Conservation (phyloP, 2,888 invertebrate species). For the Malachius bipustulatus region DNA sequence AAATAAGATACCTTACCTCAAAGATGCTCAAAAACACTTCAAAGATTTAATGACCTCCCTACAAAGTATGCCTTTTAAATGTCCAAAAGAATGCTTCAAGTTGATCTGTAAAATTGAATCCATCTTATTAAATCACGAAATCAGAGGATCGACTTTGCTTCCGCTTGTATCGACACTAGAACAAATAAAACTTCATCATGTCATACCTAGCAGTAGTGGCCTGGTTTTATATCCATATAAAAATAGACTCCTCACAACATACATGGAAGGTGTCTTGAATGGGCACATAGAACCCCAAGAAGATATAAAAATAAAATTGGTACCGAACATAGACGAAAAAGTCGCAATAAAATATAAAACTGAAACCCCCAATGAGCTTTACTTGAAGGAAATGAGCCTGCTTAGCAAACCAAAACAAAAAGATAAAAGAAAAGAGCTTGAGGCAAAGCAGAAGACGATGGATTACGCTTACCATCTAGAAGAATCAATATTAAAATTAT, state of each 20-base stretch:
- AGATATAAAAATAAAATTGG: conserved; percentile 18
- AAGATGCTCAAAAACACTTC: conserved; percentile 21
- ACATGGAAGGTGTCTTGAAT: conserved; percentile 26
- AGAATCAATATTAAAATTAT: conserved; percentile 23
- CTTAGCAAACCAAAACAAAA: conserved; percentile 15
- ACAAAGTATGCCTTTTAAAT: too few relatives aligned
- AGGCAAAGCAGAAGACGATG: conserved; percentile 24
- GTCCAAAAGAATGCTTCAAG: conserved; percentile 19
- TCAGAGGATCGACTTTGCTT: conserved; percentile 26
- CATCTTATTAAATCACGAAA: conserved; percentile 25
- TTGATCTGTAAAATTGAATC: conserved; percentile 24
- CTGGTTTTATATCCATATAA: too few relatives aligned
- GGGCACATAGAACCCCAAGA: conserved; percentile 16
- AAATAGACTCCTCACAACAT: conserved; percentile 14
- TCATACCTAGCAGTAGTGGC: conserved; percentile 15
- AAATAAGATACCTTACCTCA: conserved; percentile 16
- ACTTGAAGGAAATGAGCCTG: conserved; percentile 15
- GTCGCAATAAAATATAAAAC: conserved; percentile 11
- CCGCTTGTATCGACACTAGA: conserved; percentile 22
- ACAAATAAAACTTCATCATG: conserved; percentile 21
- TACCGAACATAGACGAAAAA: conserved; percentile 16
- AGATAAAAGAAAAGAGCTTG: conserved; percentile 18
- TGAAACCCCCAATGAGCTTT: conserved; percentile 16
- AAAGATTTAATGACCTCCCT: conserved; percentile 20
- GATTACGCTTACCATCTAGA: conserved; percentile 26